Evolutionary conservation across 2,113 vertebrate species (phyloP), one percentile per base, ranked within the genome.

Genomic region (Stegastes partitus): DNA sequence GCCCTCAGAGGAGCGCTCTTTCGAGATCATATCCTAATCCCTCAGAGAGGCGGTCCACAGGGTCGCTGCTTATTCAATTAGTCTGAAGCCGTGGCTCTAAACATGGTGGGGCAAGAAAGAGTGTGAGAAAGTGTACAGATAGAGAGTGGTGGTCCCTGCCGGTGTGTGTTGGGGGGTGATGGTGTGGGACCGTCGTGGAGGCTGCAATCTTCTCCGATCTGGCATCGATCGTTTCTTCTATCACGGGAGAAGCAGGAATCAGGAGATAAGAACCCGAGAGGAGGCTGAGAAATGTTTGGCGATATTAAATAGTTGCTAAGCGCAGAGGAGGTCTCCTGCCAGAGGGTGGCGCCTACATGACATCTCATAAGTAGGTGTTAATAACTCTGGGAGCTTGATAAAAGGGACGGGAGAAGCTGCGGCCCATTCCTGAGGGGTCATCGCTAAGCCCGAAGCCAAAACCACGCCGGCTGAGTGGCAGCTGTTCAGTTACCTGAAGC

Each of bases 1-100:
- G 87, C 89, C 86, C 91, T 94, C 91, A 37, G 87, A 91, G 88
- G 92, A 93, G 83, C 31, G 64, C 69, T 88, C 87, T 91, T 86
- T 89, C 74, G 64, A 93, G 94, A 94, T 94, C 89, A 91, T 93
- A 94, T 94, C 93, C 92, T 79, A 86, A 92, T 94, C 92, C 94
- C 93, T 89, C 81, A 63, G 94, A 93, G 94, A 95, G 89, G 88
- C 74, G 16, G 88, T 91, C 92, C 79, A 72, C 89, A 87, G 77
- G 93, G 93, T 94, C 86, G 75, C 83, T 91, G 93, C 90, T 93
- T 93, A 92, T 94, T 94, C 89, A 93, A 93, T 94, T 95, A 93
- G 89, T 90, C 81, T 61, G 84, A 88, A 88, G 73, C 77, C 85
- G 54, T 58, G 86, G 84, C 81, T 90, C 81, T 70, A 88, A 91